Conservation (phyloP, 2,797 vertebrate genomes). For the Manis javanica region DNA sequence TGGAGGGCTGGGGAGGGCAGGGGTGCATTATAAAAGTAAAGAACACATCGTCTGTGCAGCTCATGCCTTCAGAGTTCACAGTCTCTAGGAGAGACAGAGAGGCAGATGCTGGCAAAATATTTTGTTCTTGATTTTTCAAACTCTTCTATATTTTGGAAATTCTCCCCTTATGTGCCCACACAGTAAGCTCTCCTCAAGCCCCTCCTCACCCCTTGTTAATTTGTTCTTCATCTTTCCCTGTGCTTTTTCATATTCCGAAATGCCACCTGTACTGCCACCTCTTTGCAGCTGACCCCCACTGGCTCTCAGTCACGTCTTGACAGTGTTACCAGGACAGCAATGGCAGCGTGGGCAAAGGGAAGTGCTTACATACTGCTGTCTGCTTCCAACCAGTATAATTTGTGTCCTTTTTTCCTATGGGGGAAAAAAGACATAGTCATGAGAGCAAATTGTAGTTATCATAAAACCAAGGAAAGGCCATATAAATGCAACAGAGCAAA, state of each 20-base stretch:
- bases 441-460: not conserved
- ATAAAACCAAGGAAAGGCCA: slow-evolving; percentile 52
- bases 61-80: not conserved
- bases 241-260: not conserved
- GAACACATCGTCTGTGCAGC: not conserved
- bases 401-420: not conserved
- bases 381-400: not conserved
- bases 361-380: not conserved
- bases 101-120: not conserved
- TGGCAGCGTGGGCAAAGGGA: not conserved
- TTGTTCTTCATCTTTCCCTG: not conserved
- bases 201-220: not conserved
- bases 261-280: not conserved
- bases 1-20: not conserved
- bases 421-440: not conserved
- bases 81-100: not conserved
- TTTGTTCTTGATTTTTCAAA: not conserved
- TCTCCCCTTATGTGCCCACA: not conserved
- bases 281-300: not conserved
- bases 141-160: not conserved
- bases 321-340: not conserved
- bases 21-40: not conserved
- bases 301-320: not conserved
- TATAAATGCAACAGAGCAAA: not conserved
- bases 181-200: not conserved